These are phyloP conservation scores for Trissolcus japonicus DNA, from an alignment of 2,888 invertebrate species.

Conservation along the genomic window DNA sequence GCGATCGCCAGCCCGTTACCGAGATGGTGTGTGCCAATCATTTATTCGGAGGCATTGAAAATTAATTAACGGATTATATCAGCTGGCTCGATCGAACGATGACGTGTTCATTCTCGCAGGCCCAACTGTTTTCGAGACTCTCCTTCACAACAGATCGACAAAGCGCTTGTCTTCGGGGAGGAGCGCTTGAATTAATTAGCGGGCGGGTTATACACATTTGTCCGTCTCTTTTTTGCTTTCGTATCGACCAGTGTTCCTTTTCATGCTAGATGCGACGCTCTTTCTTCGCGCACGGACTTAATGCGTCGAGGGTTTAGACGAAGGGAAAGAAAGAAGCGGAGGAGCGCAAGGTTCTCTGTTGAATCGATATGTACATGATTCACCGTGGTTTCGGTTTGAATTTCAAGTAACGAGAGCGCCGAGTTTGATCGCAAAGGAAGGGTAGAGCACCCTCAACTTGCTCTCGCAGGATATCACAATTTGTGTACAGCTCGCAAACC, in stretches of 20 bases:
- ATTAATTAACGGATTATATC: constrained; percentile 48
- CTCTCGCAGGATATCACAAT: constrained; percentile 43
- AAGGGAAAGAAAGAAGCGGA: constrained; percentile 49
- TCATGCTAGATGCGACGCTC: constrained; percentile 65
- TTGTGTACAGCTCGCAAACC: constrained; percentile 34
- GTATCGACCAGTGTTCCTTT: constrained; percentile 58
- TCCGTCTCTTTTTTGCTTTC: constrained; percentile 18
- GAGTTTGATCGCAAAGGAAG: constrained; percentile 44
- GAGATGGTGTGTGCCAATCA: too few species aligned
- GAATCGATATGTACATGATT: constrained; percentile 74
- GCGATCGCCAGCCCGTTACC: constrained; percentile 4
- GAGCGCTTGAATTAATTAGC: constrained; percentile 61
- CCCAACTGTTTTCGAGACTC: constrained; percentile 47
- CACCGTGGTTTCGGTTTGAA: constrained; percentile 70
- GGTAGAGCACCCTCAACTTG: constrained; percentile 52
- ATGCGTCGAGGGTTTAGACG: constrained; percentile 50
- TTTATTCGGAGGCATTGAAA: constrained; percentile 14
- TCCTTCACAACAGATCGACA: constrained; percentile 29
- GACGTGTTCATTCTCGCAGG: constrained; percentile 35
- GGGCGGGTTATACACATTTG: constrained; percentile 12
- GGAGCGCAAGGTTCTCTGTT: constrained; percentile 60
- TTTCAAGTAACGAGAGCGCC: constrained; percentile 64
- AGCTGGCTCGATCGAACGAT: constrained; percentile 19
- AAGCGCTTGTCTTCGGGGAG: constrained; percentile 37
- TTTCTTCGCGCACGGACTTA: constrained; percentile 58